phyloP scores from a whole-genome alignment of 1,140 invertebrate genomes.

The Eriosoma lanigerum region DNA sequence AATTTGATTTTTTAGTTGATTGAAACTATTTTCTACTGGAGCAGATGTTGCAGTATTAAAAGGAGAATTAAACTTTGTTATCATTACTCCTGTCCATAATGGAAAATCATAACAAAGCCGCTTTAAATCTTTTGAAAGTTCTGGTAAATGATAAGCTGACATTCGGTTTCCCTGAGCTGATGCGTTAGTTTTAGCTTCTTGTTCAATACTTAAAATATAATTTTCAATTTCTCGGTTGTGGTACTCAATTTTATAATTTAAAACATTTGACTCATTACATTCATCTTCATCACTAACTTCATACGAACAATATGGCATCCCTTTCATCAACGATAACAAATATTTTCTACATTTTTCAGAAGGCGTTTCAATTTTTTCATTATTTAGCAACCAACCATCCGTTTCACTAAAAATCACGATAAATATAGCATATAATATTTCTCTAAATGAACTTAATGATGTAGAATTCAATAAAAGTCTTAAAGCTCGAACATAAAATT shows the following conservation, averaged over 20 bases:
- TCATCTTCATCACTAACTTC: neutral
- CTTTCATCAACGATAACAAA: neutral
- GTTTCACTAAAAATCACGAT: neutral
- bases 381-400: neutral
- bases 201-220: no score
- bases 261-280: neutral
- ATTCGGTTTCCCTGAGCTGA: no score
- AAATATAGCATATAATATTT: neutral
- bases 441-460: neutral
- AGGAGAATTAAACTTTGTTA: no score
- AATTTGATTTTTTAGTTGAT: neutral
- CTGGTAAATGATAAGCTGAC: neutral
- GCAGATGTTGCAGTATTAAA: neutral
- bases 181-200: no score
- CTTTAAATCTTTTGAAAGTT: neutral
- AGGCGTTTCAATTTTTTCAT: neutral
- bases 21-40: neutral
- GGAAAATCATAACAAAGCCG: conserved; percentile 37
- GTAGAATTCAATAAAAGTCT: neutral
- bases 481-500: neutral
- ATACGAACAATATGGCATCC: neutral
- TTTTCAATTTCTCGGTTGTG: no score
- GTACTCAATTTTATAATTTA: no score
- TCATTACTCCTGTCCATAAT: neutral
- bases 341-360: neutral